Evolutionary conservation across 1,140 invertebrate genomes (phyloP).

Genomic region (Saccostrea glomerata): DNA sequence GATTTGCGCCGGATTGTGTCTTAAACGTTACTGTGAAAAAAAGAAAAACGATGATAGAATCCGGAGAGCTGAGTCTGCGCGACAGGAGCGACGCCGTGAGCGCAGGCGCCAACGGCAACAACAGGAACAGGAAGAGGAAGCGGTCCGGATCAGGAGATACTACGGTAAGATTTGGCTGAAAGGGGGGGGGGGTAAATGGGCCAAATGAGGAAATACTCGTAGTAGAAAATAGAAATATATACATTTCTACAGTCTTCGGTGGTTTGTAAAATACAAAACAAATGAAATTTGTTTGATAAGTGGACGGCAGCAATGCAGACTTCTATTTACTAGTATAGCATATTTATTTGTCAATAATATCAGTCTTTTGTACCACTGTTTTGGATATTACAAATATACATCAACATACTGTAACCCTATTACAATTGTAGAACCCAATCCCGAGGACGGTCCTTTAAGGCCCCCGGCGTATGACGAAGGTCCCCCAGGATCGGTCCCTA

Average conservation of each 20-base stretch:
- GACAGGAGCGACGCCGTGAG: background rate
- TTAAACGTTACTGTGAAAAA: conserved; percentile 29
- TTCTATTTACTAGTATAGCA: too few species aligned
- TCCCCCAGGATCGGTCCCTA: background rate
- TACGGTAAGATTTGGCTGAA: background rate
- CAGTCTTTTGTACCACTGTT: too few species aligned
- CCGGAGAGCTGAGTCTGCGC: too few species aligned
- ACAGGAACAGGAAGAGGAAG: conserved; percentile 18
- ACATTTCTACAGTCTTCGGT: too few species aligned
- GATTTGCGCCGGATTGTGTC: background rate
- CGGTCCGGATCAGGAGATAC: background rate
- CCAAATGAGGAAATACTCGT: too few species aligned
- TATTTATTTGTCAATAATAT: too few species aligned
- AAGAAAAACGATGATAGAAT: background rate
- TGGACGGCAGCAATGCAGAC: too few species aligned
- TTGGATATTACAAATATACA: too few species aligned
- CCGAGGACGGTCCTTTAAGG: background rate
- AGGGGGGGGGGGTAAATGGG: too few species aligned
- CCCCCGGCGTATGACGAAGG: background rate
- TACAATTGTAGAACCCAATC: background rate
- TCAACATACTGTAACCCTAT: background rate
- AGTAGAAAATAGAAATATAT: too few species aligned
- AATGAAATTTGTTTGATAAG: too few species aligned
- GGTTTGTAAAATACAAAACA: too few species aligned
- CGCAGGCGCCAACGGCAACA: background rate